Evolutionary conservation across 2,888 invertebrate species (phyloP).

Genomic region (Cephus pygmeus): DNA sequence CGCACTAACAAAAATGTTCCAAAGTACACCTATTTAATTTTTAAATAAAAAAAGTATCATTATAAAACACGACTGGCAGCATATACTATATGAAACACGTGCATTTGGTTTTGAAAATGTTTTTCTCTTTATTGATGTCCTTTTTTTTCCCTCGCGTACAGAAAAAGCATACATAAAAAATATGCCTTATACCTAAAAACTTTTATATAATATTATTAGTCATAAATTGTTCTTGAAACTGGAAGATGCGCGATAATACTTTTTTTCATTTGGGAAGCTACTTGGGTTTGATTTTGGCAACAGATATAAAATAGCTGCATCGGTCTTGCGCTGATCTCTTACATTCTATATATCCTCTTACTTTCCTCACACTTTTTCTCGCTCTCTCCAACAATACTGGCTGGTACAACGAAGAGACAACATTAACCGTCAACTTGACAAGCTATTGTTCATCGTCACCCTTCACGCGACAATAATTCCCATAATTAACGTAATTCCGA

Average conservation of each 20-base stretch:
- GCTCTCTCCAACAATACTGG: neutral
- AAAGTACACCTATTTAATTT: too few relatives aligned
- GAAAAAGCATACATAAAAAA: conserved; percentile 67
- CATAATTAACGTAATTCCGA: conserved; percentile 10
- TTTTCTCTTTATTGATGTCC: conserved; percentile 32
- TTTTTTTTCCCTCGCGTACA: conserved; percentile 59
- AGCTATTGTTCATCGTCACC: neutral
- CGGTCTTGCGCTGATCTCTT: conserved; percentile 17
- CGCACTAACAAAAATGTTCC: too few relatives aligned
- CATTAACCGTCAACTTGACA: neutral
- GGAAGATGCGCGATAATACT: conserved; percentile 64
- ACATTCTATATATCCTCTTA: neutral
- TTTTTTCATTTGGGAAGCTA: conserved; percentile 39
- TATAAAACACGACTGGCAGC: neutral
- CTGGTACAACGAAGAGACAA: neutral
- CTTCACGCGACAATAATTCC: neutral
- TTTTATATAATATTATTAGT: conserved; percentile 28
- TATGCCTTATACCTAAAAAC: conserved; percentile 61
- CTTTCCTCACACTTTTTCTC: neutral
- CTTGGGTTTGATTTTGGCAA: conserved; percentile 47
- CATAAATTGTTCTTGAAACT: conserved; percentile 32
- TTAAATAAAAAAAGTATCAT: neutral
- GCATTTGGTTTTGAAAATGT: conserved; percentile 34
- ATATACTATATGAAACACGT: neutral
- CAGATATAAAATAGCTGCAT: conserved; percentile 54